These are phyloP conservation scores for Crotophaga sulcirostris DNA, from an alignment of 2,113 vertebrate genomes.

Conservation along the genomic window DNA sequence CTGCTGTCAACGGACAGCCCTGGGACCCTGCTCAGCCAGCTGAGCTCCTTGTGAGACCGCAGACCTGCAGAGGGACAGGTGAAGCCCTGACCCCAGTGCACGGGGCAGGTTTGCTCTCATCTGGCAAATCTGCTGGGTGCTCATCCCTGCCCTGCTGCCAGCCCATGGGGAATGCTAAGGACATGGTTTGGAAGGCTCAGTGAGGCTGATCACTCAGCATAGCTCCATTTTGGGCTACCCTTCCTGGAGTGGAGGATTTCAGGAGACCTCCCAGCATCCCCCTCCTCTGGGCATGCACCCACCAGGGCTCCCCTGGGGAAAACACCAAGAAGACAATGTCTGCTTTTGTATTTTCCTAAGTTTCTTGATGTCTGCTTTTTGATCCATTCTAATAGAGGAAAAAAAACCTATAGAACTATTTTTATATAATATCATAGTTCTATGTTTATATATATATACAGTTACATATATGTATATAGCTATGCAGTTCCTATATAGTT, in stretches of 20 bases:
- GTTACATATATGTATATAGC: not conserved
- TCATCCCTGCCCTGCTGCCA: not conserved
- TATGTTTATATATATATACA: not conserved
- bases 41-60: fast-evolving
- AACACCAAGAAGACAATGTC: not conserved
- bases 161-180: fast-evolving
- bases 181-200: not conserved
- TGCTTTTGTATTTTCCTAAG: not conserved
- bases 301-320: not conserved
- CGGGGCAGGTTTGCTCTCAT: not conserved
- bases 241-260: not conserved
- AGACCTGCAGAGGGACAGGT: fast-evolving
- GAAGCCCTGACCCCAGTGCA: not conserved
- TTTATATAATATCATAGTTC: not conserved
- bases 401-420: not conserved
- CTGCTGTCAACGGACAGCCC: not conserved
- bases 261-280: not conserved
- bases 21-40: fast-evolving
- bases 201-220: not conserved
- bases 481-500: not conserved
- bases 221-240: not conserved
- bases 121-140: fast-evolving
- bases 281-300: fast-evolving
- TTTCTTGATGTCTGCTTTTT: not conserved
- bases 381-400: not conserved